A percentile compares a stretch with the other conserved stretches of the same genome.
Evolutionary conservation across 2,888 invertebrate species (phyloP).

Genomic region (Drosophila setosimentum): DNA sequence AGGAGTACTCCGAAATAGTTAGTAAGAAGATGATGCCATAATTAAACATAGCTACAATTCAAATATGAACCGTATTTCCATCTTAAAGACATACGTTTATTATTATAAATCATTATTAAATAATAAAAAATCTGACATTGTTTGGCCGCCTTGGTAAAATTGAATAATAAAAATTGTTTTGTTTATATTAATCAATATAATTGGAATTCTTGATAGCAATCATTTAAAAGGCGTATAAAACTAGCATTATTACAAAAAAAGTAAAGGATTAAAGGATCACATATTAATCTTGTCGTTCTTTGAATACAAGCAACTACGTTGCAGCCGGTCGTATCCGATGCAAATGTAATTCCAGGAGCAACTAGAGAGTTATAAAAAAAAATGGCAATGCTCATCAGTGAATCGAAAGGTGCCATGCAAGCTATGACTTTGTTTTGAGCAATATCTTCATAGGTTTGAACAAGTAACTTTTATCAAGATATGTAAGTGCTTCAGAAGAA

Average conservation of each 20-base stretch:
- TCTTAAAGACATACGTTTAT: neutral
- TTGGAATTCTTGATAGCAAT: neutral
- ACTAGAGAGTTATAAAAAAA: neutral
- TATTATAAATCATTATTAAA: neutral
- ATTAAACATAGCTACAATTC: neutral
- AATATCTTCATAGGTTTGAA: neutral
- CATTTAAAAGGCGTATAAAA: neutral
- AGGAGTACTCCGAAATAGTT: conserved; percentile 92
- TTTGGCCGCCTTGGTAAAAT: neutral
- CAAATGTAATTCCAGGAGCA: neutral
- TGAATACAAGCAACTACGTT: neutral
- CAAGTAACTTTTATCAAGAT: too few species aligned
- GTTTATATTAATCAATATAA: neutral
- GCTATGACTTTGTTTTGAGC: too few species aligned
- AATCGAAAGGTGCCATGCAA: neutral
- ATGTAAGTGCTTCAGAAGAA: neutral
- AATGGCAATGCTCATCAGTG: neutral
- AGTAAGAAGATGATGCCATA: conserved; percentile 65
- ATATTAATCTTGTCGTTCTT: neutral
- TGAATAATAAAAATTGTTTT: neutral
- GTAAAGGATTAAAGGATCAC: too few species aligned
- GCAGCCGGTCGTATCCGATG: too few species aligned
- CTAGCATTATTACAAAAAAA: neutral
- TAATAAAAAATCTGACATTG: neutral
- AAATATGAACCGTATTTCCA: neutral